Percentiles rank a stretch among this genome's conserved stretches.
These are phyloP conservation scores for Cyanoderma ruficeps DNA, from an alignment of 2,113 vertebrate genomes.

Conservation along the genomic window DNA sequence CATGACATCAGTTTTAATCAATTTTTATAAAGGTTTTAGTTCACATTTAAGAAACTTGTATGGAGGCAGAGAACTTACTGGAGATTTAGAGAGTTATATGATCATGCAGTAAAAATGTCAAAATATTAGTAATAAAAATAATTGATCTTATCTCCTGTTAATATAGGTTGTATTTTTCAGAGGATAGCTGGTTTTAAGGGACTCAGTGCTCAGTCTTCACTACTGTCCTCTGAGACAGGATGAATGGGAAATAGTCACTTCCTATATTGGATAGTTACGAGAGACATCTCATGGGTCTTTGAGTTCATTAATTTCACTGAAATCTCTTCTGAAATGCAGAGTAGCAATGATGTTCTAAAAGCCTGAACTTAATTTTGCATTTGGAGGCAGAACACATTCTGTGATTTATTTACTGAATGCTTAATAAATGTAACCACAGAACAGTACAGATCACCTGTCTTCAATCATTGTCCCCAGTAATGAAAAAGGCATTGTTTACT, in stretches of 20 bases:
- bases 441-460: background rate
- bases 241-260: background rate
- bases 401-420: background rate
- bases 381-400: background rate
- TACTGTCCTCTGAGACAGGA: background rate
- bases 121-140: background rate
- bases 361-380: background rate
- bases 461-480: background rate
- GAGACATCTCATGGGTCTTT: background rate
- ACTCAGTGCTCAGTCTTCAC: background rate
- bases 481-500: background rate
- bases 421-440: background rate
- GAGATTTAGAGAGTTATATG: background rate
- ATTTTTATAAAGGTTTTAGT: constrained; percentile 5
- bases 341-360: background rate
- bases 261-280: background rate
- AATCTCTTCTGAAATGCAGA: background rate
- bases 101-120: constrained; percentile 3
- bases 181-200: background rate
- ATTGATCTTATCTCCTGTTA: background rate
- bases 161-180: background rate
- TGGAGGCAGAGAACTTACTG: background rate
- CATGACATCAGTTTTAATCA: background rate
- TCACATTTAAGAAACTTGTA: background rate
- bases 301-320: background rate